Base-by-base conservation (phyloP, 2,113 vertebrate species). In the Acrocephalus arundinaceus region DNA sequence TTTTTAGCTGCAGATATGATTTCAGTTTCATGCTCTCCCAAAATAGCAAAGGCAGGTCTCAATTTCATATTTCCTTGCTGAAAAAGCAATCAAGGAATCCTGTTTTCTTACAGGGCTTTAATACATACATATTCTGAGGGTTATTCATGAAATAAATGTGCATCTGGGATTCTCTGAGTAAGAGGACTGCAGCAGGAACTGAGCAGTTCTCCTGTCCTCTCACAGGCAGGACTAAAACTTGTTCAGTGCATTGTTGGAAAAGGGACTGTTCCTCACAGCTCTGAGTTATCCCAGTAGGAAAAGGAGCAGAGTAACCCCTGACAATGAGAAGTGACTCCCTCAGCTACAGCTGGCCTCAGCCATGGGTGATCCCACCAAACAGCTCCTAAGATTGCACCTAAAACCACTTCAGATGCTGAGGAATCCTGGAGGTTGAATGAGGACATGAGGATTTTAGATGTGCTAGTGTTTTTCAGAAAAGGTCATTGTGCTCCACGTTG, bases 1-100 rank as follows among this genome's bases (percentile, higher is more conserved):
- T 95, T 95, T 94, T 97, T 94, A 95, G 93, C 88, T 93, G 82
- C 66, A 97, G 92, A 94, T 95, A 91, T 30, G 35, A 97, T 97
- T 97, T 95, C 95, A 86, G 55, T 97, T 96, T 94, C 74, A 89
- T 55, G 24, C 80, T 80, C 49, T 81, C 85, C 84, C 91, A 79
- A 71, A 91, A 91, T 73, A 88, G 95, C 78, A 90, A 75, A 79
- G 85, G 80, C 46, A 90, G 80, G 43, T 92, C 87, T 94, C 97
- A 58, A 76, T 85, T 96, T 86, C 85, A 11, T 58, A 45, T 86
- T 91, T 97, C 90, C 89, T 76, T 81, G 54, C 70, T 86, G 87
- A 91, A 87, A 59, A 71, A 92, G 77, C 73, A 84, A 93, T 94
- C 52, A 61, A 49, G 80, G 76, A 84, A 72, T 93, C 62, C 61